Conservation (phyloP, 2,888 invertebrate species). For the Drosophila emarginata region DNA sequence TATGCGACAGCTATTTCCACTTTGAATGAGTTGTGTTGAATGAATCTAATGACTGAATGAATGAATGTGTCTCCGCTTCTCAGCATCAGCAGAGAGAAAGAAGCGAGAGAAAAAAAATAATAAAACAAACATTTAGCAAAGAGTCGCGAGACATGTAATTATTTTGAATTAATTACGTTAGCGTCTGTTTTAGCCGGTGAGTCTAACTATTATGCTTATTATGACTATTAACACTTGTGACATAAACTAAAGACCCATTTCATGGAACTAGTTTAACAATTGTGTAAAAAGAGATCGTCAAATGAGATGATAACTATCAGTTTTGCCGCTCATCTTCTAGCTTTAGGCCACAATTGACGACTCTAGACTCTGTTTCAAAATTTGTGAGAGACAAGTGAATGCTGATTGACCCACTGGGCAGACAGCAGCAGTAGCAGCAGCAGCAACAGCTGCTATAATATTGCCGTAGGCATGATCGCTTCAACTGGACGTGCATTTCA, state of each 20-base stretch:
- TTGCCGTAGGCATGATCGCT: slow-evolving; percentile 31
- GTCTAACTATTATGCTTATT: slow-evolving; percentile 11
- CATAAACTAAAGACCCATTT: slow-evolving; percentile 24
- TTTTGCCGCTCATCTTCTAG: slow-evolving; percentile 25
- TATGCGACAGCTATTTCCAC: slow-evolving; percentile 36
- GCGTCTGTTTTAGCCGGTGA: slow-evolving; percentile 2
- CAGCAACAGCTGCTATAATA: slow-evolving; percentile 21
- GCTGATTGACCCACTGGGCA: slow-evolving; percentile 68
- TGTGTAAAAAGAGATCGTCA: not conserved
- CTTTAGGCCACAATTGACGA: slow-evolving; percentile 12
- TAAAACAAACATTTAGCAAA: slow-evolving; percentile 37
- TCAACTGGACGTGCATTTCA: slow-evolving; percentile 62
- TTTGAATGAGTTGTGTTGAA: not conserved
- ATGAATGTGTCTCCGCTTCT: slow-evolving; percentile 17
- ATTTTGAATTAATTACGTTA: slow-evolving; percentile 43
- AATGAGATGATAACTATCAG: slow-evolving; percentile 1
- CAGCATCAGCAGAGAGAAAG: not conserved
- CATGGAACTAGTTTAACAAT: slow-evolving; percentile 20
- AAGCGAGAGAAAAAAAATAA: not conserved
- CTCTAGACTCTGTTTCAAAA: slow-evolving; percentile 36
- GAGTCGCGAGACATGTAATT: slow-evolving; percentile 44
- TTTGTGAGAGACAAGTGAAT: slow-evolving; percentile 65
- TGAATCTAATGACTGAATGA: slow-evolving; percentile 48
- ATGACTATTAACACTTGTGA: slow-evolving; percentile 14
- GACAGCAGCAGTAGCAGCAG: not conserved